These are phyloP conservation scores for Sphaerolaimus hirsutus DNA, from an alignment of 2,888 invertebrate species.

Conservation along the genomic window DNA sequence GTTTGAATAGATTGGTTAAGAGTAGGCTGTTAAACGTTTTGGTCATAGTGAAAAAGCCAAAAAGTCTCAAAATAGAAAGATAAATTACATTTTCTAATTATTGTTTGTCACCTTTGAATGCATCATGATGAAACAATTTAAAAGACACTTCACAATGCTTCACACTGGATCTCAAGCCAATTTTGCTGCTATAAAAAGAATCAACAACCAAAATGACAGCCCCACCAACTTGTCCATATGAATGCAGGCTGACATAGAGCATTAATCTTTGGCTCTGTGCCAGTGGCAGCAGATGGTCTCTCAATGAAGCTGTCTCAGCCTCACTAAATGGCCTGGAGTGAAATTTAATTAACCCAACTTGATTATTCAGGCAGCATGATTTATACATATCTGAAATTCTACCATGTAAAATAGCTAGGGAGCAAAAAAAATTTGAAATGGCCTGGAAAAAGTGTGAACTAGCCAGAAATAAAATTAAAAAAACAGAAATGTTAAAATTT, in stretches of 20 bases:
- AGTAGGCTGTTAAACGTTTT: no score
- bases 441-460: no score
- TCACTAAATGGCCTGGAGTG: neutral
- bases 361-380: slow-evolving; percentile 13
- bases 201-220: slow-evolving; percentile 2
- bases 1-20: no score
- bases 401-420: no score
- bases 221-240: slow-evolving; percentile 19
- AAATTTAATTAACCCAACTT: slow-evolving; percentile 12
- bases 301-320: neutral
- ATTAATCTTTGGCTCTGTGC: slow-evolving; percentile 15
- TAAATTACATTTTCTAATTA: neutral
- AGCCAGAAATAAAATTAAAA: no score
- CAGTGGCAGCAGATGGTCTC: slow-evolving; percentile 5
- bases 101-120: neutral
- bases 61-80: no score
- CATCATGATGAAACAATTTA: neutral
- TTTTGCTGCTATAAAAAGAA: neutral
- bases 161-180: no score
- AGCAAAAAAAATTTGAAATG: no score
- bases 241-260: slow-evolving; percentile 18
- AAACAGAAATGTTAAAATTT: no score
- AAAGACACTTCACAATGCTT: no score
- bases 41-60: no score
- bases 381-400: no score